These are phyloP conservation scores for Acrossocheilus wenchowensis DNA, from an alignment of 2,797 vertebrate species.

Conservation along the genomic window DNA sequence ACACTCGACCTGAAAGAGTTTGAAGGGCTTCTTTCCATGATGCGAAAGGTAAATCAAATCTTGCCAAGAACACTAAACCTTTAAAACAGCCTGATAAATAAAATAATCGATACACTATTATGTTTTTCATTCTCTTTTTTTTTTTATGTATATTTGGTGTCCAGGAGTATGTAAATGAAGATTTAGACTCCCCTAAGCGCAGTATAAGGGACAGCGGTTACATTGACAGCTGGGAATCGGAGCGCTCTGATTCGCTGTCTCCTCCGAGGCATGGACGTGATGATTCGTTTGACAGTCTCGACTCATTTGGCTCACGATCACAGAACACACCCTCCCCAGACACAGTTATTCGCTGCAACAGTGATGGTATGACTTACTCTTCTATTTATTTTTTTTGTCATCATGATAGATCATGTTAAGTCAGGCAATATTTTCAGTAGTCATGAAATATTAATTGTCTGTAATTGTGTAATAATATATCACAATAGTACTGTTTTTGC, in stretches of 20 bases:
- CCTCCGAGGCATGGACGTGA: constrained; percentile 91
- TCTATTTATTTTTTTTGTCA: neutral
- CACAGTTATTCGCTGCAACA: constrained; percentile 88
- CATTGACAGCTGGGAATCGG: constrained; percentile 96
- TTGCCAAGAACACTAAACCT: neutral
- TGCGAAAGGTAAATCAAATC: constrained; percentile 86
- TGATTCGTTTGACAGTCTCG: constrained; percentile 93
- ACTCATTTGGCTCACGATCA: constrained; percentile 94
- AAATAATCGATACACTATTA: neutral
- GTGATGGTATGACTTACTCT: constrained; percentile 84
- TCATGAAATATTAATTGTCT: neutral
- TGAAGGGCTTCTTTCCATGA: constrained; percentile 92
- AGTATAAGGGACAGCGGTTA: constrained; percentile 94
- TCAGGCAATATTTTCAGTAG: neutral
- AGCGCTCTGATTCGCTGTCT: constrained; percentile 94
- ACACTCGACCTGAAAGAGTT: constrained; percentile 94
- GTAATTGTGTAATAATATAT: neutral
- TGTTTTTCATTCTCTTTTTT: neutral
- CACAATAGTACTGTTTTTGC: neutral
- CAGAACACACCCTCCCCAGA: constrained; percentile 94
- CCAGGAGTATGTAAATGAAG: constrained; percentile 84
- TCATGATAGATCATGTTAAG: neutral
- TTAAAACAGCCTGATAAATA: neutral
- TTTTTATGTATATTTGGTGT: constrained; percentile 32
- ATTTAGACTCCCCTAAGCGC: constrained; percentile 87